These are phyloP conservation scores for Micronycteris hirsuta DNA, from an alignment of 2,113 vertebrate species.

Conservation along the genomic window DNA sequence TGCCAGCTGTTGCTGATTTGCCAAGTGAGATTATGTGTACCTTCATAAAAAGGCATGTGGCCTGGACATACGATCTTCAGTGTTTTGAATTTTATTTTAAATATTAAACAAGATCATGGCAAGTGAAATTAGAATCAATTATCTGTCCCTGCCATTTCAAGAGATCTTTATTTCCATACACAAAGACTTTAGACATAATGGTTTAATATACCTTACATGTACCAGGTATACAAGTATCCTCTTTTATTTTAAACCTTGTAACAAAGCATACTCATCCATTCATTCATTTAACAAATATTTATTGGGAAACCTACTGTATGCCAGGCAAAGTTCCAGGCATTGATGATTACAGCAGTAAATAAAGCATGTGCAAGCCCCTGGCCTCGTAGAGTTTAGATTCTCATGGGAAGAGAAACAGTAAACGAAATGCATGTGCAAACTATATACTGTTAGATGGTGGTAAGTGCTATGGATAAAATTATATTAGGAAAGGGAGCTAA, in stretches of 20 bases:
- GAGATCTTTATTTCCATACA: conserved; percentile 25
- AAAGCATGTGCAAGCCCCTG: not conserved
- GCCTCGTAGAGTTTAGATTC: not conserved
- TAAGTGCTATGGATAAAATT: conserved; percentile 11
- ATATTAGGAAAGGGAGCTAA: not conserved
- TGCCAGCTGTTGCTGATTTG: conserved; percentile 57
- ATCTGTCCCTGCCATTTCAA: not conserved
- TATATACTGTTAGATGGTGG: not conserved
- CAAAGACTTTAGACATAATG: conserved; percentile 18
- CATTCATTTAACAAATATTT: conserved; percentile 26
- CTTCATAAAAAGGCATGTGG: conserved; percentile 48
- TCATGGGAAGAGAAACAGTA: not conserved
- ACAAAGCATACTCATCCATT: not conserved
- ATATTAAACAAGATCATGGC: conserved; percentile 43
- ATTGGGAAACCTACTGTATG: not conserved
- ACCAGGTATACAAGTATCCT: not conserved
- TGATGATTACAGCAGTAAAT: not conserved
- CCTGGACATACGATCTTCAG: conserved; percentile 59
- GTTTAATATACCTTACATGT: not conserved
- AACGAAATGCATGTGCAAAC: not conserved
- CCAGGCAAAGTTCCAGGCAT: not conserved
- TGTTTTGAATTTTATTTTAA: conserved; percentile 52
- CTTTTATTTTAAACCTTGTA: conserved; percentile 38
- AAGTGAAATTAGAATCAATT: conserved; percentile 43
- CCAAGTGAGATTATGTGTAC: conserved; percentile 74